These are phyloP conservation scores for Panzeria rudis DNA, from an alignment of 2,888 invertebrate genomes.

Conservation along the genomic window DNA sequence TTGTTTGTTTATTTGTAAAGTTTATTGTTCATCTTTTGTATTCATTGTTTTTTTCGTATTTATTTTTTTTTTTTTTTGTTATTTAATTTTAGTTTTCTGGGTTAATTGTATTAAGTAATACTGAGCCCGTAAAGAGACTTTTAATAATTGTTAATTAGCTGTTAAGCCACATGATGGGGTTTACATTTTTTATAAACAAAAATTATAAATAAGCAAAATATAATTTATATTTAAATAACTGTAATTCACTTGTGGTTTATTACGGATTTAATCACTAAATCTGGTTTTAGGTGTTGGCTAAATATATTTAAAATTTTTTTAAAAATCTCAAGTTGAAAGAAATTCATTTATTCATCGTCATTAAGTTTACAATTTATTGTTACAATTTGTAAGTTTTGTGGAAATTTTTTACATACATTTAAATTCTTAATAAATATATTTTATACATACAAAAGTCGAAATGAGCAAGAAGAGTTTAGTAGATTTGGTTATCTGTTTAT, in stretches of 20 bases:
- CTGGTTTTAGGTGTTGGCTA: not conserved
- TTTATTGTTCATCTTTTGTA: slow-evolving; percentile 1
- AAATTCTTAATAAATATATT: too few species aligned
- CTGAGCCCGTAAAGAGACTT: slow-evolving; percentile 50
- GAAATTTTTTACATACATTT: too few species aligned
- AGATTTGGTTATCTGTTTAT: too few species aligned
- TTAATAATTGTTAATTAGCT: slow-evolving; percentile 67
- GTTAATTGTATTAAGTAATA: slow-evolving; percentile 61
- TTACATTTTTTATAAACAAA: slow-evolving; percentile 9
- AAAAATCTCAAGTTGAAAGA: too few species aligned
- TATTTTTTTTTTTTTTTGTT: not conserved
- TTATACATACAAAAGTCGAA: too few species aligned
- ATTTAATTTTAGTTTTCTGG: slow-evolving; percentile 38
- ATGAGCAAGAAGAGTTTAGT: too few species aligned
- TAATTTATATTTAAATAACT: slow-evolving; percentile 37
- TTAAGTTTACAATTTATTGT: too few species aligned
- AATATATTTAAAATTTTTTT: too few species aligned
- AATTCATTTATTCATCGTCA: not conserved
- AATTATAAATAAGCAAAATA: not conserved
- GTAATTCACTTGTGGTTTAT: slow-evolving; percentile 39
- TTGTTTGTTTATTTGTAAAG: slow-evolving; percentile 3
- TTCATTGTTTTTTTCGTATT: not conserved
- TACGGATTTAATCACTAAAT: slow-evolving; percentile 16
- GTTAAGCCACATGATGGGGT: slow-evolving; percentile 64
- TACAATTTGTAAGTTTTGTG: too few species aligned